phyloP scores from a whole-genome alignment of 2,797 vertebrate species.

The Neopelma chrysocephalum region DNA sequence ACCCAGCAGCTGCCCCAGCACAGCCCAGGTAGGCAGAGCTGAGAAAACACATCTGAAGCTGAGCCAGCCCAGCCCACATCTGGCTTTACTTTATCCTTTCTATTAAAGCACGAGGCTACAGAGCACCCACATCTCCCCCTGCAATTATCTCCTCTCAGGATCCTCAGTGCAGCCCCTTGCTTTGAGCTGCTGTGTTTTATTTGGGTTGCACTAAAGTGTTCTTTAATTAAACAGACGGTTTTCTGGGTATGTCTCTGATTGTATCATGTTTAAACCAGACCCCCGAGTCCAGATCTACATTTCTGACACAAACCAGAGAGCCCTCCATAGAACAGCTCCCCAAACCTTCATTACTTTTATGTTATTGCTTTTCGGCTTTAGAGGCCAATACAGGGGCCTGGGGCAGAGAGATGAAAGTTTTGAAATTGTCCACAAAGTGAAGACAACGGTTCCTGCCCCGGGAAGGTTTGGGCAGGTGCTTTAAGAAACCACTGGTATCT shows the following conservation, averaged over 20 bases:
- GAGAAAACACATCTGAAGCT: not conserved
- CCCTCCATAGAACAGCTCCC: not conserved
- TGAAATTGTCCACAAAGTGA: not conserved
- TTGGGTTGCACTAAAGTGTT: not conserved
- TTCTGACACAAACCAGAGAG: slow-evolving; percentile 54
- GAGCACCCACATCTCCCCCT: slow-evolving; percentile 3
- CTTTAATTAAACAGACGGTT: slow-evolving; percentile 3
- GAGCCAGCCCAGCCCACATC: slow-evolving; percentile 29
- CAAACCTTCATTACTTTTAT: not conserved
- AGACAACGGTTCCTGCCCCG: not conserved
- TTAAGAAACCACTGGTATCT: not conserved
- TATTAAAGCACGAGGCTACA: not conserved
- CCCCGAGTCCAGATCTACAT: not conserved
- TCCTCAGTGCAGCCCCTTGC: not conserved
- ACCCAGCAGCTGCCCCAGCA: not conserved
- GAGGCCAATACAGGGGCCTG: not conserved
- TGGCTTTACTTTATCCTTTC: slow-evolving; percentile 18
- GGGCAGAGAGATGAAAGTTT: not conserved
- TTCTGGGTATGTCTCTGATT: not conserved
- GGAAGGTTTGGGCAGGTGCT: not conserved
- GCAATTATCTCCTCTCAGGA: not conserved
- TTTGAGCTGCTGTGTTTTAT: not conserved
- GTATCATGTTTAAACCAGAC: slow-evolving; percentile 22
- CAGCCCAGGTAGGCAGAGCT: not conserved
- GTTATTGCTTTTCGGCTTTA: not conserved